Evolutionary conservation across 2,113 vertebrate genomes (phyloP), one percentile per base, ranked within the genome.

Genomic region (Pseudorectes ferrugineus): DNA sequence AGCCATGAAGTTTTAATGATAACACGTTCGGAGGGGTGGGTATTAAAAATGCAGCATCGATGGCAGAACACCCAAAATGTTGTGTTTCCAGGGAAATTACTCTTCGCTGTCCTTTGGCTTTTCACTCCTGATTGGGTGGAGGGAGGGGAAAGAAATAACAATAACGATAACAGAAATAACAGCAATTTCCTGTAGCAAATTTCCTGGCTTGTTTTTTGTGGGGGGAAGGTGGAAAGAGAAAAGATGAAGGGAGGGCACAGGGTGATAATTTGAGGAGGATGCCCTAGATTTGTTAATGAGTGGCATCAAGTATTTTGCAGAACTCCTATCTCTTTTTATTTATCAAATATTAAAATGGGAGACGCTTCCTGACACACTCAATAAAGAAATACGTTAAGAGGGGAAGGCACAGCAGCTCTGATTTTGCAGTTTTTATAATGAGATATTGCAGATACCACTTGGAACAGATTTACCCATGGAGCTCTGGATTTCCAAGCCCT

Each of bases 261-360:
- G 1, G 3, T 89, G 90, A 94, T 94, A 93, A 96, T 97, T 95
- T 93, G 93, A 97, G 81, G 46, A 94, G 9, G 54, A 70, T 72
- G 54, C 57, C 80, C 57, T 68, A 68, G 71, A 70, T 93, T 91
- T 85, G 22, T 76, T 89, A 82, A 66, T 70, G 92, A 96, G 80
- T 38, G 88, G 45, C 62, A 82, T 86, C 5, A 18, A 62, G 40
- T 61, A 67, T 95, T 97, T 97, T 79, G 36, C 92, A 95, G 92
- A 71, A 71, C 78, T 94, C 75, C 54, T 52, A 93, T 88, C 81
- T 86, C 20, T 92, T 95, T 96, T 80, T 88, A 94, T 98, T 97
- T 97, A 96, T 97, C 96, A 97, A 98, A 97, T 98, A 98, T 97
- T 98, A 97, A 97, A 98, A 97, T 96, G 91, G 93, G 96, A 97